Evolutionary conservation across 2,797 vertebrate genomes (phyloP).

Genomic region (Sternarchorhynchus goeldii): DNA sequence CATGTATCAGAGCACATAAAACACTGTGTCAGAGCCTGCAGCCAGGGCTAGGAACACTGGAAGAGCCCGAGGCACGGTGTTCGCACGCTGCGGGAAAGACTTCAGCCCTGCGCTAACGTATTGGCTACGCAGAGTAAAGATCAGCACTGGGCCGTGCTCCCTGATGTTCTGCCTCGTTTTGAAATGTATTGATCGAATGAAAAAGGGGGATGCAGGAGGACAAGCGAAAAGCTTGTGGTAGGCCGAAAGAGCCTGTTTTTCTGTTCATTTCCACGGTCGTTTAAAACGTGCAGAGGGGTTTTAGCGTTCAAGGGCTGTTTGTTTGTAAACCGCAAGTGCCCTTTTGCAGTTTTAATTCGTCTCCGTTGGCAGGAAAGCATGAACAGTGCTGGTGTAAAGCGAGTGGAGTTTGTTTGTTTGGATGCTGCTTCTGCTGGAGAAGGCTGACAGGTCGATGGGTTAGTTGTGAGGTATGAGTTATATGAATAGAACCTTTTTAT

Average conservation of each 20-base stretch:
- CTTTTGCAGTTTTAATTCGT: not conserved
- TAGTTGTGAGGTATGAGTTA: not conserved
- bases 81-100: constrained; percentile 41
- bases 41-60: constrained; percentile 43
- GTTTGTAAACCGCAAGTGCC: no score
- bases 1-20: constrained; percentile 63
- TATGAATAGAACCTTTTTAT: constrained; percentile 17
- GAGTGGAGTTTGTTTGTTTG: not conserved
- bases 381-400: not conserved
- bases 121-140: constrained; percentile 16
- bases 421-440: not conserved
- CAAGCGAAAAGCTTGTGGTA: no score
- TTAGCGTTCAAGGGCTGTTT: no score
- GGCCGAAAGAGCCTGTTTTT: no score
- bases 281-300: no score
- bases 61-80: constrained; percentile 47
- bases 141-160: not conserved
- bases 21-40: constrained; percentile 62
- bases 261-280: no score
- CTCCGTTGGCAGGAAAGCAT: not conserved
- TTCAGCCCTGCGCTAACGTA: constrained; percentile 37
- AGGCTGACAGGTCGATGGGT: not conserved
- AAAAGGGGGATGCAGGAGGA: not conserved
- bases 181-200: not conserved
- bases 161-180: constrained; percentile 1